phyloP scores from a whole-genome alignment of 2,797 vertebrate species.

The Mareca strepera region DNA sequence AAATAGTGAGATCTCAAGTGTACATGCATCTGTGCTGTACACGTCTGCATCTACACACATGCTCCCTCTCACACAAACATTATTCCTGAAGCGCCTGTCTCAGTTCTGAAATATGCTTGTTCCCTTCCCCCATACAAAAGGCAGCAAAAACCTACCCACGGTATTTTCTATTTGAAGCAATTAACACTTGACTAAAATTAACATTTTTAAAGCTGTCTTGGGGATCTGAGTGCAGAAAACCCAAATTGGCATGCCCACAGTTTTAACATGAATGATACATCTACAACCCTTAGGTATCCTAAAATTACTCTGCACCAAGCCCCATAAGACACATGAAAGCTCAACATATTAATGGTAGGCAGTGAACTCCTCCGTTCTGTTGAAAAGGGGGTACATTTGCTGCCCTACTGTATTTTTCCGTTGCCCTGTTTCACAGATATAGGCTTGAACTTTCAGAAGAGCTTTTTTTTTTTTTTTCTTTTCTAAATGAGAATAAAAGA shows the following conservation, averaged over 20 bases:
- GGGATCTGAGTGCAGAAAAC: neutral
- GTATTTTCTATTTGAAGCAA: constrained; percentile 29
- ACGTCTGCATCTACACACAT: neutral
- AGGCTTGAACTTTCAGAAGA: neutral
- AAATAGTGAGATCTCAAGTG: neutral
- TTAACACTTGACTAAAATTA: constrained; percentile 24
- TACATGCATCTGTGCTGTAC: fast-evolving
- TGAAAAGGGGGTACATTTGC: neutral
- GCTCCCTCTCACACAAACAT: neutral
- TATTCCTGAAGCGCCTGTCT: neutral
- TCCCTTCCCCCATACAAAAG: neutral
- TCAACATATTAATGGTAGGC: neutral
- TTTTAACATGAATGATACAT: neutral
- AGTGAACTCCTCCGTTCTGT: neutral
- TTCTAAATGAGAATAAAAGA: constrained; percentile 38
- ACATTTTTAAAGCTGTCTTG: constrained; percentile 16
- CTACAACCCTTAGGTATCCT: neutral
- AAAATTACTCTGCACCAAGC: neutral
- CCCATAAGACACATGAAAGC: neutral
- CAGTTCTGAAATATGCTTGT: neutral
- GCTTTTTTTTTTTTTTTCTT: neutral
- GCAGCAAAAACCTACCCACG: neutral
- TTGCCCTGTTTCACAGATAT: neutral
- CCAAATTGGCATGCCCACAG: neutral
- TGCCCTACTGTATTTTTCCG: neutral